A percentile compares a stretch with the other conserved stretches of the same genome.
Evolutionary conservation across 2,113 vertebrate genomes (phyloP).

Genomic region (Nipponia nippon): DNA sequence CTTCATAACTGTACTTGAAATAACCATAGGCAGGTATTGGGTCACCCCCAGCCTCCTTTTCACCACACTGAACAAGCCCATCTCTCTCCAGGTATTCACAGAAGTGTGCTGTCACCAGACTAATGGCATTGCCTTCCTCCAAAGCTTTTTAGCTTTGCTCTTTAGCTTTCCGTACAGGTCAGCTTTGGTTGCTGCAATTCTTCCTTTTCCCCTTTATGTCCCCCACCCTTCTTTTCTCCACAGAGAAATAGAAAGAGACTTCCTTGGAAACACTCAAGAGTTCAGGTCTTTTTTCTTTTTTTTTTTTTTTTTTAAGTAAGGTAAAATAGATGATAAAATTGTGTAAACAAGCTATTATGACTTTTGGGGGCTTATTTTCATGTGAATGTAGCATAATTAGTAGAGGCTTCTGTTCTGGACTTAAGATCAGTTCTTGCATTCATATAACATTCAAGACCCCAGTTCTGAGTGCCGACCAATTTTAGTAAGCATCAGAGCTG

Average conservation of each 20-base stretch:
- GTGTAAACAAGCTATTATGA: neutral
- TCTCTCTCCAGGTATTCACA: neutral
- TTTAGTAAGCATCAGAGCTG: neutral
- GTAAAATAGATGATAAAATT: neutral
- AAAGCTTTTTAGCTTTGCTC: neutral
- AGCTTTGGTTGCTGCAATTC: neutral
- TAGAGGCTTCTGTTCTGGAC: neutral
- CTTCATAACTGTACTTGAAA: neutral
- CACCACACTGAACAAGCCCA: neutral
- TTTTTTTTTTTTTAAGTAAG: neutral
- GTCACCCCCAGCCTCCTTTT: neutral
- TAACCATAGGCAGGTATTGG: neutral
- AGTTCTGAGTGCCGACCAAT: neutral
- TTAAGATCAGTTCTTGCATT: neutral
- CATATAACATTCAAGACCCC: neutral
- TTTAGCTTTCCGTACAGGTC: neutral
- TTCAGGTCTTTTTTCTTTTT: neutral
- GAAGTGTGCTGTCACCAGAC: neutral
- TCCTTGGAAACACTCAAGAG: neutral
- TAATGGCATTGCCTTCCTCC: neutral
- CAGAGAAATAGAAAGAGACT: neutral
- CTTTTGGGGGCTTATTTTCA: neutral
- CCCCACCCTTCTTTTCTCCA: neutral
- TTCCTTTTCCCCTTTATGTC: neutral
- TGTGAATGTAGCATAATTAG: neutral